Conservation (phyloP, 2,113 vertebrate genomes). For the Epinephelus cyanopodus region DNA sequence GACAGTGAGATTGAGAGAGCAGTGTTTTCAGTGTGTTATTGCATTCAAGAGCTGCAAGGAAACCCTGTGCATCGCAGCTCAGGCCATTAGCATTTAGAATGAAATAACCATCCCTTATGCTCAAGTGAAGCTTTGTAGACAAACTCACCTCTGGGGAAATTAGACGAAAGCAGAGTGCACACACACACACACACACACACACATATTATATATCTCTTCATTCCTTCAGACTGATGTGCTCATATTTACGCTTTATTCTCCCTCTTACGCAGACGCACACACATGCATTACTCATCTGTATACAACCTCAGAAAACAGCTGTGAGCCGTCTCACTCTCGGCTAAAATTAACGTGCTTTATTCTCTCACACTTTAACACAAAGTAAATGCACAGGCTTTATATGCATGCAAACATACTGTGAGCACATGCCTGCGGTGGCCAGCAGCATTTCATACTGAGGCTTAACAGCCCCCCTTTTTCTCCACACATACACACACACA, state of each 20-base stretch:
- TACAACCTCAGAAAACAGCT: slow-evolving; percentile 22
- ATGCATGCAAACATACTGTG: slow-evolving; percentile 30
- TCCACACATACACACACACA: slow-evolving; percentile 43
- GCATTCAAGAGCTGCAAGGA: slow-evolving; percentile 5
- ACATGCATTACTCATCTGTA: background rate
- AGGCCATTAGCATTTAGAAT: slow-evolving; percentile 72
- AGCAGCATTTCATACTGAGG: slow-evolving; percentile 37
- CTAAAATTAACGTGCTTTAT: slow-evolving; percentile 41
- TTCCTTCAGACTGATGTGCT: slow-evolving; percentile 18
- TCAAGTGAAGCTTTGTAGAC: slow-evolving; percentile 54
- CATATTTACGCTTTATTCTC: slow-evolving; percentile 15
- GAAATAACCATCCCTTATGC: slow-evolving; percentile 52
- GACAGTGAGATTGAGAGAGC: background rate
- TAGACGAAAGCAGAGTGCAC: background rate
- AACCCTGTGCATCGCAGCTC: slow-evolving; percentile 24
- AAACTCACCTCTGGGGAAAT: slow-evolving; percentile 73
- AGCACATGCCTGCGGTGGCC: slow-evolving; percentile 29
- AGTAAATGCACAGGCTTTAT: slow-evolving; percentile 22
- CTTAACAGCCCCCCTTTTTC: slow-evolving; percentile 37
- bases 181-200: slow-evolving; percentile 22
- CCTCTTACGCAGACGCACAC: background rate
- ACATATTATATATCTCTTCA: slow-evolving; percentile 32
- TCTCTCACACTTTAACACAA: slow-evolving; percentile 14
- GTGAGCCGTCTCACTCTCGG: slow-evolving; percentile 20
- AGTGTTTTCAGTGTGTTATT: background rate